phyloP scores from a whole-genome alignment of 2,888 invertebrate species.

The Geophilus truncorum region DNA sequence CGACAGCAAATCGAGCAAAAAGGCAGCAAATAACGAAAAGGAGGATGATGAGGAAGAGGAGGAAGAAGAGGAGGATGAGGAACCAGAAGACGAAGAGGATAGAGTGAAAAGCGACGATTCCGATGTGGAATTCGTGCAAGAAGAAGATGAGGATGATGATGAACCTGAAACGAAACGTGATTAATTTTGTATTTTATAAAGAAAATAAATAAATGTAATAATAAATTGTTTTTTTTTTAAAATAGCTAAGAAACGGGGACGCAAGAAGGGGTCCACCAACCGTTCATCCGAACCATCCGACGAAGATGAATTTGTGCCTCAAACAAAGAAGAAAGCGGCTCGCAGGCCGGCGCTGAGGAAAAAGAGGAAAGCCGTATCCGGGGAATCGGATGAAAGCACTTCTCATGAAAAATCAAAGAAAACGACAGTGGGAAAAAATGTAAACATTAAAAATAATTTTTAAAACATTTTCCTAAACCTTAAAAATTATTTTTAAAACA shows the following conservation, averaged over 20 bases:
- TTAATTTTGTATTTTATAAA: background rate
- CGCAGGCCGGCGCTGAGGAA: slow-evolving; percentile 39
- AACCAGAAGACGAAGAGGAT: slow-evolving; percentile 35
- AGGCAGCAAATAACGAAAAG: slow-evolving; percentile 8
- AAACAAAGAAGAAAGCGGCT: slow-evolving; percentile 35
- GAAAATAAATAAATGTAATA: background rate
- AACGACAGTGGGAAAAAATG: background rate
- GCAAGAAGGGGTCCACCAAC: slow-evolving; percentile 36
- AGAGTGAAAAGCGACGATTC: slow-evolving; percentile 36
- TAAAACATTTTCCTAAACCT: no score
- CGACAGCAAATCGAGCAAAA: slow-evolving; percentile 38
- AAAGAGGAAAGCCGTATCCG: slow-evolving; percentile 44
- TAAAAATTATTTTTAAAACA: no score
- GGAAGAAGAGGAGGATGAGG: slow-evolving; percentile 38
- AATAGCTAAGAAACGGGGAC: slow-evolving; percentile 21
- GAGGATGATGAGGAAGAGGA: slow-evolving; percentile 38
- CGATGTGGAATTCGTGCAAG: slow-evolving; percentile 40
- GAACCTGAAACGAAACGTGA: background rate
- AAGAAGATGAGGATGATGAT: slow-evolving; percentile 6
- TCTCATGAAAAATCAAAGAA: background rate
- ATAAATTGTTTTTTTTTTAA: background rate
- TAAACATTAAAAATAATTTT: no score
- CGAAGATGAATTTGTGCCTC: slow-evolving; percentile 38
- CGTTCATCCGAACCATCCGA: slow-evolving; percentile 15
- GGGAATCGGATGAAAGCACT: slow-evolving; percentile 37